Evolutionary conservation across 2,888 invertebrate species (phyloP).

Genomic region (Helleia helle): DNA sequence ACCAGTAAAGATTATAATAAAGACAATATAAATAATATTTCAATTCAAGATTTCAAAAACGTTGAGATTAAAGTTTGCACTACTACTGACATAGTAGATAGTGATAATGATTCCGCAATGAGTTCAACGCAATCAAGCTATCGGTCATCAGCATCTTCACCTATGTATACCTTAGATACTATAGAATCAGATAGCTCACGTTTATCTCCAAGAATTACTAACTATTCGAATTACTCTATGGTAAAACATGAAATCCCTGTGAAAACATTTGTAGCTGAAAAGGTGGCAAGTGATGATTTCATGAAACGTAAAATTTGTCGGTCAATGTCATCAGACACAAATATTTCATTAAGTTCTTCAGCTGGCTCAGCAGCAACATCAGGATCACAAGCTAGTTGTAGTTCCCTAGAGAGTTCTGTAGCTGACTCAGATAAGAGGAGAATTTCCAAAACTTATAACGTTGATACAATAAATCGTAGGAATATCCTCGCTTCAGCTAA

Average conservation of each 20-base stretch:
- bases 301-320: slow-evolving; percentile 76
- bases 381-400: slow-evolving; percentile 82
- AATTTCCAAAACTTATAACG: slow-evolving; percentile 84
- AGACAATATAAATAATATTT: slow-evolving; percentile 35
- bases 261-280: slow-evolving; percentile 41
- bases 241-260: slow-evolving; percentile 56
- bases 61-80: slow-evolving; percentile 63
- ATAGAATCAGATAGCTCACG: slow-evolving; percentile 72
- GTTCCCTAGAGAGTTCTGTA: slow-evolving; percentile 77
- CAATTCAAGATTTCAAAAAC: slow-evolving; percentile 47
- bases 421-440: slow-evolving; percentile 77
- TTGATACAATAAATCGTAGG: slow-evolving; percentile 88
- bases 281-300: slow-evolving; percentile 47
- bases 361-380: slow-evolving; percentile 82
- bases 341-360: slow-evolving; percentile 79
- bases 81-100: slow-evolving; percentile 76
- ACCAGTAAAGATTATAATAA: slow-evolving; percentile 42
- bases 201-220: slow-evolving; percentile 57
- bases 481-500: slow-evolving; percentile 91
- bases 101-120: slow-evolving; percentile 91
- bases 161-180: slow-evolving; percentile 78
- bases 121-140: slow-evolving; percentile 88
- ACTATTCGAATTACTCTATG: slow-evolving; percentile 52
- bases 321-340: slow-evolving; percentile 82
- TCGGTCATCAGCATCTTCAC: slow-evolving; percentile 83